These are phyloP conservation scores for Drosophila oshimai DNA, from an alignment of 1,140 invertebrate species.

Conservation along the genomic window DNA sequence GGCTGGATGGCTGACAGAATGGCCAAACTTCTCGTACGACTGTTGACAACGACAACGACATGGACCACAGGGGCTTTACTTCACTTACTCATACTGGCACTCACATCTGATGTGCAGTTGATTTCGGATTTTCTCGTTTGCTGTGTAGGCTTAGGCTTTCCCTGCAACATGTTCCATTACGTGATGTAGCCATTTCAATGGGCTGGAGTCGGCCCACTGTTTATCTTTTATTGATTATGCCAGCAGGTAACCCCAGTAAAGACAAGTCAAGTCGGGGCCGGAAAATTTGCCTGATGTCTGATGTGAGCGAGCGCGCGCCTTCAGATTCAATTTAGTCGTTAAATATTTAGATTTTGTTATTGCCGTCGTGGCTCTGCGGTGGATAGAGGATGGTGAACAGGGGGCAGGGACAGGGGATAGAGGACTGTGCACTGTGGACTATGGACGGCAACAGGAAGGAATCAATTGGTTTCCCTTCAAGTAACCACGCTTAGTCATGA, in stretches of 20 bases:
- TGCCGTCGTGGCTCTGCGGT: conserved; percentile 35
- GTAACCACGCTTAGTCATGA: conserved; percentile 64
- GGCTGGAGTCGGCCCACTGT: conserved; percentile 58
- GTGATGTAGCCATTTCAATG: conserved; percentile 60
- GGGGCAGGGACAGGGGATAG: not conserved
- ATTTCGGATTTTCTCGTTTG: conserved; percentile 10
- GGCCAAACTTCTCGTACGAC: conserved; percentile 52
- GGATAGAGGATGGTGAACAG: not conserved
- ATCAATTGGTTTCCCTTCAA: conserved; percentile 73
- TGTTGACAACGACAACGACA: conserved; percentile 46
- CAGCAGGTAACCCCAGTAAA: conserved; percentile 56
- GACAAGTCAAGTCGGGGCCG: conserved; percentile 26
- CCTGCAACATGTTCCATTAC: conserved; percentile 69
- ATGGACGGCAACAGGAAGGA: conserved; percentile 63
- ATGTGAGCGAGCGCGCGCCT: conserved; percentile 47
- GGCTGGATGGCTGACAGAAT: conserved; percentile 47
- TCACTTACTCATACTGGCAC: not conserved
- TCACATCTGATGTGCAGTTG: not conserved
- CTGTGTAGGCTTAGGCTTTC: conserved; percentile 36
- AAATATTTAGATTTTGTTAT: conserved; percentile 76
- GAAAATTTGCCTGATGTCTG: conserved; percentile 74
- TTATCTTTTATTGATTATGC: conserved; percentile 76
- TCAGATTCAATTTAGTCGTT: conserved; percentile 78
- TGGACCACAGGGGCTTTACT: conserved; percentile 14
- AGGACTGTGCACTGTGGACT: not conserved